phyloP scores from a whole-genome alignment of 1,140 invertebrate species.

The Heliconius congener region DNA sequence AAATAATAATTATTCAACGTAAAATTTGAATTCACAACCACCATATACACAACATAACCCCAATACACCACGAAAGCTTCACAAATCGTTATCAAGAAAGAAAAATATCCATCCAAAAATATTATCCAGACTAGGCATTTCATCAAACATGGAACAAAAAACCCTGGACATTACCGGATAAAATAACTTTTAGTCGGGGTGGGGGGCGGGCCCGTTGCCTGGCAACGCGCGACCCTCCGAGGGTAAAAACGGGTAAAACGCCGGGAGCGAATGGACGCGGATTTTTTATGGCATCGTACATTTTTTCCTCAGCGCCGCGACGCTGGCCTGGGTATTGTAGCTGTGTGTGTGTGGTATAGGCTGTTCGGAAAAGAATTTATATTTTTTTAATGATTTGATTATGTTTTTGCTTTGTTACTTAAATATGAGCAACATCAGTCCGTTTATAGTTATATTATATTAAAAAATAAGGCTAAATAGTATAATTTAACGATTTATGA shows the following conservation, averaged over 20 bases:
- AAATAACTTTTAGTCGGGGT: slow-evolving; percentile 62
- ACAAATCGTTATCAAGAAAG: neutral
- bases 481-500: no score
- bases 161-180: slow-evolving; percentile 47
- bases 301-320: slow-evolving; percentile 75
- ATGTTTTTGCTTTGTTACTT: no score
- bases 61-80: no score
- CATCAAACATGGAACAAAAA: slow-evolving; percentile 7
- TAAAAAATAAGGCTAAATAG: no score
- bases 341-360: slow-evolving; percentile 56
- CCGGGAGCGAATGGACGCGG: slow-evolving; percentile 73
- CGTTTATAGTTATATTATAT: no score
- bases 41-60: no score
- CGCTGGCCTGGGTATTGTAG: slow-evolving; percentile 44
- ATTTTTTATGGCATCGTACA: slow-evolving; percentile 81
- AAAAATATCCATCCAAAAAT: neutral
- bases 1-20: no score
- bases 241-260: slow-evolving; percentile 80
- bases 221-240: slow-evolving; percentile 69
- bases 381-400: no score
- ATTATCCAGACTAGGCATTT: neutral
- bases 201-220: slow-evolving; percentile 58
- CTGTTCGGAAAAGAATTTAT: slow-evolving; percentile 32
- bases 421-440: no score
- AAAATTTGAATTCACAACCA: no score